Evolutionary conservation across 2,797 vertebrate genomes (phyloP).

Genomic region (Heteromormyrus szaboi): DNA sequence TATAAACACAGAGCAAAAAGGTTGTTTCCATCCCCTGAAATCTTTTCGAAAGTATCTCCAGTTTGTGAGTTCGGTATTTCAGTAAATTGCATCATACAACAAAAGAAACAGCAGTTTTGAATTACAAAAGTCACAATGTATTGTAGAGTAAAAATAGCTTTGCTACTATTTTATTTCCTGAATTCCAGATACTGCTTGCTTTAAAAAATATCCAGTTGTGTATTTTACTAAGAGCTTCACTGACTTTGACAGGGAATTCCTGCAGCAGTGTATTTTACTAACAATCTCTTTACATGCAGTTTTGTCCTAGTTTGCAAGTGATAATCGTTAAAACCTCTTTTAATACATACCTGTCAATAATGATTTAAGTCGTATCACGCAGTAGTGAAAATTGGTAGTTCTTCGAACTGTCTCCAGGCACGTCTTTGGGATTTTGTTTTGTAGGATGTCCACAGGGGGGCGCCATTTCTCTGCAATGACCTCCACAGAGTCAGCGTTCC

Average conservation of each 20-base stretch:
- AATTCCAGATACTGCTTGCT: not conserved
- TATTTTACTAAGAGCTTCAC: not conserved
- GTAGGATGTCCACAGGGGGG: conserved; percentile 42
- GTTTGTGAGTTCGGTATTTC: not conserved
- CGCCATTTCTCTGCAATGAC: conserved; percentile 29
- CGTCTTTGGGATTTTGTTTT: not conserved
- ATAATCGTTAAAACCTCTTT: not conserved
- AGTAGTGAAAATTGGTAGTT: not conserved
- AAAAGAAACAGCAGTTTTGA: not conserved
- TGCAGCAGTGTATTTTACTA: not conserved
- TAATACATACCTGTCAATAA: not conserved
- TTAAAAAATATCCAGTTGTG: not conserved
- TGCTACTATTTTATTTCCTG: not conserved
- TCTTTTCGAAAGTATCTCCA: not conserved
- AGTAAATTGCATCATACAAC: conserved; percentile 5
- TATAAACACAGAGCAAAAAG: not conserved
- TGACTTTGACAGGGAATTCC: not conserved
- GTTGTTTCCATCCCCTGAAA: not conserved
- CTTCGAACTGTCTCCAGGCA: not conserved
- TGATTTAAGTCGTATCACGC: not conserved
- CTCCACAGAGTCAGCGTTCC: conserved; percentile 26
- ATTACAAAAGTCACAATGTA: not conserved
- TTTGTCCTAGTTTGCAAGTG: not conserved
- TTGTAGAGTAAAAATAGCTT: conserved; percentile 6
- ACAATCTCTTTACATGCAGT: not conserved